phyloP scores from a whole-genome alignment of 1,140 invertebrate genomes.

The Drosophila willistoni region DNA sequence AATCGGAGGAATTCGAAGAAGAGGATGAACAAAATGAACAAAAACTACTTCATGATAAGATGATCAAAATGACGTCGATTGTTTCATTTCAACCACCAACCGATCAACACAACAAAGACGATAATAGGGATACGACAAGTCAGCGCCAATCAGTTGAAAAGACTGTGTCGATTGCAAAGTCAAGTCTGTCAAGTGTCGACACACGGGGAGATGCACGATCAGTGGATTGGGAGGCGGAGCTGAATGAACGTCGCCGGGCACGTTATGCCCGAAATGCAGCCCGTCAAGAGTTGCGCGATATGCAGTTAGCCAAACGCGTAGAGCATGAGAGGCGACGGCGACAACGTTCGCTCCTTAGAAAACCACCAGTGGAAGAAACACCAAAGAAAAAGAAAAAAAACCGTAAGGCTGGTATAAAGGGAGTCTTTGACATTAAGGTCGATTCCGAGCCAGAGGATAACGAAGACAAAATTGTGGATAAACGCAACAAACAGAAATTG shows the following conservation, averaged over 20 bases:
- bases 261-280: constrained; percentile 45
- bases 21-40: neutral
- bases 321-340: constrained; percentile 26
- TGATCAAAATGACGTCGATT: neutral
- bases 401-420: constrained; percentile 4
- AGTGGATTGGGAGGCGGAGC: neutral
- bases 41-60: neutral
- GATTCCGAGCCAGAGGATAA: constrained; percentile 52
- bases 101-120: neutral
- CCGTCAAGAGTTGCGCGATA: constrained; percentile 48
- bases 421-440: constrained; percentile 52
- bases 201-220: neutral
- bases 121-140: neutral
- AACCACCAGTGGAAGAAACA: neutral
- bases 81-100: neutral
- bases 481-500: constrained; percentile 51
- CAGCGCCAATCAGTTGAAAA: neutral
- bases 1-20: constrained; percentile 26
- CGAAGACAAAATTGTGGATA: constrained; percentile 47
- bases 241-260: constrained; percentile 1
- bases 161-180: neutral
- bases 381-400: constrained; percentile 35
- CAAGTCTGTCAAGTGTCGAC: neutral
- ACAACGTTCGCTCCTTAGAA: neutral
- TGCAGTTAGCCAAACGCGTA: constrained; percentile 4